Evolutionary conservation across 2,113 vertebrate genomes (phyloP).

Genomic region (Carettochelys insculpta): DNA sequence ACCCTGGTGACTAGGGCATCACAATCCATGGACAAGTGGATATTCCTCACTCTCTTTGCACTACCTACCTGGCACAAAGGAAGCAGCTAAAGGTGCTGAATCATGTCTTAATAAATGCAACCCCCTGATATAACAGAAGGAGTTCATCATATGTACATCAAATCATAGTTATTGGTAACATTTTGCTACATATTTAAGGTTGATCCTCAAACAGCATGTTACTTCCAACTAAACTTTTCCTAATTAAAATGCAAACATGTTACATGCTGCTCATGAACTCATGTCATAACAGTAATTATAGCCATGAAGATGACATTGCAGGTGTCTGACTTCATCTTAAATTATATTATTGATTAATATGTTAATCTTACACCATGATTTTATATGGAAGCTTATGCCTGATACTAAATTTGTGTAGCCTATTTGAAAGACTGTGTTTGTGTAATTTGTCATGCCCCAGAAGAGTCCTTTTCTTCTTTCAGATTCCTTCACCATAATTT

Average conservation of each 20-base stretch:
- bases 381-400: not conserved
- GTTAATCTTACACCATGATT: slow-evolving; percentile 47
- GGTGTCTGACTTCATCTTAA: slow-evolving; percentile 60
- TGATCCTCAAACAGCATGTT: not conserved
- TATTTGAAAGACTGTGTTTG: not conserved
- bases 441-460: not conserved
- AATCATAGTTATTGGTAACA: not conserved
- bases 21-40: rapidly evolving
- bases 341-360: slow-evolving; percentile 29
- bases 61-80: rapidly evolving
- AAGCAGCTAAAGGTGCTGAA: not conserved
- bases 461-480: not conserved
- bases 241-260: slow-evolving; percentile 29
- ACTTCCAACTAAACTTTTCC: not conserved
- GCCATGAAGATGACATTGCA: slow-evolving; percentile 25
- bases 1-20: not conserved
- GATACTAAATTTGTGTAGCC: not conserved
- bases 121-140: not conserved
- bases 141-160: not conserved
- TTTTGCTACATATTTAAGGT: not conserved
- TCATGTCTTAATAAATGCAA: not conserved
- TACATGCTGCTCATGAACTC: slow-evolving; percentile 24
- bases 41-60: not conserved
- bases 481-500: not conserved
- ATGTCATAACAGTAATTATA: slow-evolving; percentile 21